Evolutionary conservation across 2,888 invertebrate species (phyloP), one percentile per base, ranked within the genome.

Genomic region (Cheilosia soror): DNA sequence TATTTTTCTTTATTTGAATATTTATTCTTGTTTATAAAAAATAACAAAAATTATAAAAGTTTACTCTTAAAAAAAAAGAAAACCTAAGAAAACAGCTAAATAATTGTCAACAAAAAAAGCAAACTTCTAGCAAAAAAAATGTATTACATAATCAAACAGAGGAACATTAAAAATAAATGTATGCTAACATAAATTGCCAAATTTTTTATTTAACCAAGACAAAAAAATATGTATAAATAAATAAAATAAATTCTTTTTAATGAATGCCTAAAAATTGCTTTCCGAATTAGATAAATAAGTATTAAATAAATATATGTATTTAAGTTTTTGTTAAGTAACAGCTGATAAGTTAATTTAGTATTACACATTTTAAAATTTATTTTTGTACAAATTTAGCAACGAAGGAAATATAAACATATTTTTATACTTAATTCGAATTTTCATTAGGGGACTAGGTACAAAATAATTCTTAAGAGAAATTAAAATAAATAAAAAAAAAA

Each of bases 41-140:
- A 79, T 75, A 47, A 79, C 37, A 82, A 85, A 73, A 76, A 65
- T 27, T 76, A 37, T 53, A 84, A 82, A 78, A 37, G 71, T 79
- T 47, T 20, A 69, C 31, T 13, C 53, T 31, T 51, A 77, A 88
- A 80, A 88, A 87, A 65, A 63, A 65, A 69, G 33, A 60, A 76
- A 7, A 51, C 40, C 29, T 33, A 53, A 11, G n/a, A n/a, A n/a
- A 20, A 51, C 5, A 71, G 31, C 37, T 53, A 55, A 25, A 5
- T 62, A 27, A 29, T 31, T 9, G 31, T 44, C 62, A 77, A 69
- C 15, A 20, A 44, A 88, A 76, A 53, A 71, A 65, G 55, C 55
- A 66, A 68, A 27, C 53, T 55, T 62, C n/a, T 62, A 47, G 42
- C 31, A 51, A 33, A 75, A 53, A 58, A 60, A 51, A 27, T 20